These are phyloP conservation scores for Bambusicola thoracicus DNA, from an alignment of 2,113 vertebrate genomes.

Conservation along the genomic window DNA sequence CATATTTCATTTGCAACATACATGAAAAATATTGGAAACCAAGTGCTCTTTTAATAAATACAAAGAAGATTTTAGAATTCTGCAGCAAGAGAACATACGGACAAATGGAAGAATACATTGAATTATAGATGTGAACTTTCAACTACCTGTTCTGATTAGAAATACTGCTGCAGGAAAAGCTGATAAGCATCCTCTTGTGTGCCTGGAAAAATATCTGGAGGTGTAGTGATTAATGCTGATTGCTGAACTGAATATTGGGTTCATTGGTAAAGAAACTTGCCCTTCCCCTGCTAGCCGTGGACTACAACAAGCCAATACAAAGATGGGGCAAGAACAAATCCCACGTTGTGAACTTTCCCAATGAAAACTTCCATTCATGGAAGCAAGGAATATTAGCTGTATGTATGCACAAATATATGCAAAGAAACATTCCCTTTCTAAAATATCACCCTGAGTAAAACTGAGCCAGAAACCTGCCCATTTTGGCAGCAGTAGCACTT, in stretches of 20 bases:
- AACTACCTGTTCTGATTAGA: not conserved
- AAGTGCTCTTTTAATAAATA: not conserved
- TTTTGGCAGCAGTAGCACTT: not conserved
- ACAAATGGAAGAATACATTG: not conserved
- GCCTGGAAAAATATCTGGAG: not conserved
- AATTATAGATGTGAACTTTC: conserved; percentile 25
- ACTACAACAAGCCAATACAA: not conserved
- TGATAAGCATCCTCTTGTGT: conserved; percentile 13
- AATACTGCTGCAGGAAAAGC: not conserved
- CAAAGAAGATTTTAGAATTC: not conserved
- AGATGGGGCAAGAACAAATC: not conserved
- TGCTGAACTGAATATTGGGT: not conserved
- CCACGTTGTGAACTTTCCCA: not conserved
- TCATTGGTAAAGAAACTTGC: not conserved
- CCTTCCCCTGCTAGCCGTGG: not conserved
- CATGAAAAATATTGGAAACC: not conserved
- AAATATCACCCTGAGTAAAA: not conserved
- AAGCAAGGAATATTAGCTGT: not conserved
- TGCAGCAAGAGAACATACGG: not conserved
- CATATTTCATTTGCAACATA: not conserved
- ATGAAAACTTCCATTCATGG: not conserved
- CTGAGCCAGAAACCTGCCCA: not conserved
- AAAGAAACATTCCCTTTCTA: not conserved
- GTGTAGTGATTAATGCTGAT: not conserved
- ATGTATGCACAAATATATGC: not conserved